Base-by-base conservation (phyloP, 2,888 invertebrate genomes). In the Xylocampa areola region DNA sequence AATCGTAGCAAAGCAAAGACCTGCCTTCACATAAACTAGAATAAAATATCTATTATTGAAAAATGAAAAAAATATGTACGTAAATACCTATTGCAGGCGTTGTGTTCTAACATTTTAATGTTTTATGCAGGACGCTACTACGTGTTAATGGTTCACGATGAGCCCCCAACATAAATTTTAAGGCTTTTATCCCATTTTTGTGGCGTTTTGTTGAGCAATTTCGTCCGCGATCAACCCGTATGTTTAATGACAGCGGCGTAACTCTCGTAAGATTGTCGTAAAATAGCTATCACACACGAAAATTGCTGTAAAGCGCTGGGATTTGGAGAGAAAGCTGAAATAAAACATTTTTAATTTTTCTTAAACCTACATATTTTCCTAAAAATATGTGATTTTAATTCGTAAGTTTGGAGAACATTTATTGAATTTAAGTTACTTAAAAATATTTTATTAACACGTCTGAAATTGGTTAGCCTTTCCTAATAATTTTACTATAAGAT, bases 91-190 rank as follows among this genome's bases (percentile, higher is more conserved):
- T 69, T 88, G 87, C 89, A 88, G 77, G 82, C 85, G 81, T 27
- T 48, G 79, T 78, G 80, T 82, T 83, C 77, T 81, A 86, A 88
- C 86, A 81, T 86, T 91, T 92, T 91, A 91, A 92, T 92, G 89
- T 89, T 88, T 91, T 89, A 90, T 91, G 88, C 88, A 90, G 85
- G 86, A 80, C 84, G 82, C 80, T 87, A 87, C 85, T 88, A 88
- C 87, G 89, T 91, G 91, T 87, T 91, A 91, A 92, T 91, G 90
- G 90, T 59, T 68, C 76, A 76, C 83, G 88, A 88, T 89, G 89
- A 87, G 87, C 83, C 84, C 81, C 77, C 73, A 79, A 84, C 88
- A 88, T 91, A 90, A 89, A 91, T 92, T 90, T 87, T 66, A 79
- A 76, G 73, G 85, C 85, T 88, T 88, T 90, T 86, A 86, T 84